Evolutionary conservation across 2,113 vertebrate species (phyloP).

Genomic region (Petaurus breviceps): DNA sequence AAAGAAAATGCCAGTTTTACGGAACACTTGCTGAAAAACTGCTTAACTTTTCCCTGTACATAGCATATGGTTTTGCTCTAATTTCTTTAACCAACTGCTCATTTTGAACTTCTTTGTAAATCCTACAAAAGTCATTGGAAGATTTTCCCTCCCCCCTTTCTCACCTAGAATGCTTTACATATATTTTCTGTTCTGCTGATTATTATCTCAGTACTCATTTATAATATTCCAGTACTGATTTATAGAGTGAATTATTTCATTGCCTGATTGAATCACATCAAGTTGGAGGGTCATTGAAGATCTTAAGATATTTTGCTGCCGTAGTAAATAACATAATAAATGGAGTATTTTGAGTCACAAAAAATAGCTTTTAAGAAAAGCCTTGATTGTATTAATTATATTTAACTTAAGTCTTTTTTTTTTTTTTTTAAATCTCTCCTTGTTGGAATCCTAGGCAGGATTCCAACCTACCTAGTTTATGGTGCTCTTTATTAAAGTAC

Average conservation of each 20-base stretch:
- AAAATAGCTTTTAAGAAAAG: background rate
- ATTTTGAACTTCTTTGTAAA: constrained; percentile 33
- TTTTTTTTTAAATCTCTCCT: background rate
- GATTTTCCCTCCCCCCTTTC: background rate
- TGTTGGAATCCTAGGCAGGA: background rate
- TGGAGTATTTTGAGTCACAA: background rate
- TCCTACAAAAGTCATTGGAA: constrained; percentile 29
- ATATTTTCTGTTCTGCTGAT: constrained; percentile 38
- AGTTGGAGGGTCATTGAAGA: constrained; percentile 34
- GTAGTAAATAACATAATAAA: background rate
- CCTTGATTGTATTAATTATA: constrained; percentile 6
- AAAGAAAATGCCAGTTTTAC: background rate
- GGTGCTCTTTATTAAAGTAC: constrained; percentile 45
- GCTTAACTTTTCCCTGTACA: background rate
- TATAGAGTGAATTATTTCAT: constrained; percentile 30
- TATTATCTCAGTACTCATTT: constrained; percentile 42
- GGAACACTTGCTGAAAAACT: background rate
- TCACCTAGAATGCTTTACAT: constrained; percentile 8
- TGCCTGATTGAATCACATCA: constrained; percentile 27
- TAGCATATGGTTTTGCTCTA: background rate
- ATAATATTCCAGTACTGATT: background rate
- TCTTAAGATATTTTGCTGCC: constrained; percentile 7
- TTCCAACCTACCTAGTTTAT: constrained; percentile 30
- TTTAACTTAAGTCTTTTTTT: constrained; percentile 27
- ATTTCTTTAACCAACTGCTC: background rate